Conservation (phyloP, 37 sponge, comb jelly and placozoan species). For the Beroe ovata region DNA sequence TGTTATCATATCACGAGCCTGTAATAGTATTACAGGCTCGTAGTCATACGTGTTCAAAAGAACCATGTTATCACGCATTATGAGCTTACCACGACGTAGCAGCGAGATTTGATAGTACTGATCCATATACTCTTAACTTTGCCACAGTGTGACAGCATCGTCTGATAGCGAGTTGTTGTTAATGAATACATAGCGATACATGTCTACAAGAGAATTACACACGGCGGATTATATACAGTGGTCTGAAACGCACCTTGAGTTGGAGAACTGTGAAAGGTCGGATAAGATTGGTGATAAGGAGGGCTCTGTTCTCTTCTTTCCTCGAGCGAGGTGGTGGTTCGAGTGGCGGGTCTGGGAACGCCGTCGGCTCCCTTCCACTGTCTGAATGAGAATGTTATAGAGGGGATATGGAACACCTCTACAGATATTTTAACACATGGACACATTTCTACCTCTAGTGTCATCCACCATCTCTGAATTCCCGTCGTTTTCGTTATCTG, state of each 20-base stretch:
- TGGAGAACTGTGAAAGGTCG: constrained; percentile 61
- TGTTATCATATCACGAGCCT: no score
- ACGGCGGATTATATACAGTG: no score
- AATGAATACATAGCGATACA: no score
- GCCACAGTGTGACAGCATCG: constrained; percentile 60
- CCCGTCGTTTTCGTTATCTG: not conserved
- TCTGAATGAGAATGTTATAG: not conserved
- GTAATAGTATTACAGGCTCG: no score
- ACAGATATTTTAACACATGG: no score
- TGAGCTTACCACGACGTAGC: constrained; percentile 65
- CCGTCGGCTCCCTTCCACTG: constrained; percentile 21
- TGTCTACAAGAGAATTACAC: no score
- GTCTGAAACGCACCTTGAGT: no score
- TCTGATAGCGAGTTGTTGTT: constrained; percentile 3
- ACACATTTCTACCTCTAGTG: constrained; percentile 2
- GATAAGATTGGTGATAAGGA: constrained; percentile 52
- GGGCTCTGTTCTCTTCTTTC: constrained; percentile 62
- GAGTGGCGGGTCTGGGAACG: constrained; percentile 23
- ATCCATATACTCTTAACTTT: constrained; percentile 67
- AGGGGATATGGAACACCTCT: no score
- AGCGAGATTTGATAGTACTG: constrained; percentile 37
- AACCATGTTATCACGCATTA: no score
- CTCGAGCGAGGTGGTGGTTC: constrained; percentile 11
- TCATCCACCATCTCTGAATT: not conserved
- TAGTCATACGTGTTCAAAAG: no score